Percentiles rank a stretch among this genome's conserved stretches.
Evolutionary conservation across 2,888 invertebrate genomes (phyloP).

Genomic region (Argynnis bischoffii): DNA sequence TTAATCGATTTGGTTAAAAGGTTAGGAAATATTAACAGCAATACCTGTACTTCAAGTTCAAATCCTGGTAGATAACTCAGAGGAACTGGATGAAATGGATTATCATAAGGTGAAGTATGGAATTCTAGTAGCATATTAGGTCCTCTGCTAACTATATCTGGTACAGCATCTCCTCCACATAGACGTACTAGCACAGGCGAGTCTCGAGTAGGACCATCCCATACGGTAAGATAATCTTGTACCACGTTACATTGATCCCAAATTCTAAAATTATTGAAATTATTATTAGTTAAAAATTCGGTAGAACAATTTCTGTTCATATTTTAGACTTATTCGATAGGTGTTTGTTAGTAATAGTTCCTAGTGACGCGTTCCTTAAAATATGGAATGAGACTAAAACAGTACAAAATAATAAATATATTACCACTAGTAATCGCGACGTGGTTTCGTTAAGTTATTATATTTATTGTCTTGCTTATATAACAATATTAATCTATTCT

Average conservation of each 20-base stretch:
- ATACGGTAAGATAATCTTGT: constrained; percentile 91
- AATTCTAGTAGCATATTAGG: constrained; percentile 90
- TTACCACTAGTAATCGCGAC: too few species aligned
- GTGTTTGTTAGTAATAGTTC: too few species aligned
- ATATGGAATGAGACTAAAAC: too few species aligned
- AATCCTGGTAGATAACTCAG: constrained; percentile 90
- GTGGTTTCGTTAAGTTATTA: too few species aligned
- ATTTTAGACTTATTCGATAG: too few species aligned
- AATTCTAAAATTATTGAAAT: constrained; percentile 73
- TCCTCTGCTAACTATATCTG: constrained; percentile 89
- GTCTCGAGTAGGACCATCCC: constrained; percentile 88
- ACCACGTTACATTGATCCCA: constrained; percentile 92
- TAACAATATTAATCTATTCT: too few species aligned
- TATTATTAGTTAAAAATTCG: too few species aligned
- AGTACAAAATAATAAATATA: too few species aligned
- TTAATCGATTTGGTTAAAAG: not conserved
- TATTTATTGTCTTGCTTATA: too few species aligned
- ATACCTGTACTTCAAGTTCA: constrained; percentile 90
- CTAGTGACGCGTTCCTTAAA: too few species aligned
- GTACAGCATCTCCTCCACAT: constrained; percentile 91
- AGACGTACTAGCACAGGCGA: constrained; percentile 89
- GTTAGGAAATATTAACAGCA: constrained; percentile 25
- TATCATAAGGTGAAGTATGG: constrained; percentile 91
- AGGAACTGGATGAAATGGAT: constrained; percentile 90
- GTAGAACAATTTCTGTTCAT: too few species aligned